Base-by-base conservation (phyloP, 2,888 invertebrate species). In the Lasius platythorax region DNA sequence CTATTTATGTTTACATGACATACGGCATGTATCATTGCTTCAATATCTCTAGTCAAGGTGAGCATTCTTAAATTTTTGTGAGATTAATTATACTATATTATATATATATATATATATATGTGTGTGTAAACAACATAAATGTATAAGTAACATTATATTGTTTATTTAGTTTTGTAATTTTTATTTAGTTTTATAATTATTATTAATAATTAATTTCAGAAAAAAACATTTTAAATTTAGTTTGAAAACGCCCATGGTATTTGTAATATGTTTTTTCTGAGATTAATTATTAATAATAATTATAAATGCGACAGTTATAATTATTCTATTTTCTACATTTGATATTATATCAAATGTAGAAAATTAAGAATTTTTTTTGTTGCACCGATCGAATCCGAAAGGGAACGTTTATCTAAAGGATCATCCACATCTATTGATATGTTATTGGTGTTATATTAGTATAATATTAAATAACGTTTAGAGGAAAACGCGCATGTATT, bases 1-100 rank as follows among this genome's bases (percentile, higher is more conserved):
- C 97, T 12, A 95, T 96, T 40, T 97, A 97, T 93, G 97, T 97
- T 4, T 97, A 97, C 91, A 95, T 96, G 90, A 97, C 97, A 1
- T 97, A 97, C 93, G 97, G 97, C 87, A 97, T 97, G 96, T 97
- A 97, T 91, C 95, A 96, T 91, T 97, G 97, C 92, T 96, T 97
- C 91, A 97, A 97, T 93, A 96, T 97, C 85, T 97, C 97, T 46
- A 96, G 97, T 90, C 93, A 95, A 95, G 96, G 96, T 96, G 91
- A 88, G 89, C 85, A 43, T 53, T 53, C n/a, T 50, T 50, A 6
- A 50, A 50, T 50, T 12, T 12, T 50, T 6, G 6, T 6, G 6
- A 50, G n/a, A 53, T n/a, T 53, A 53, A 50, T 50, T 50, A n/a
- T 50, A 50, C 50, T 18, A 6, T 5, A 37, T 37, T 6, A n/a